Conservation (phyloP, 2,113 vertebrate genomes). For the Campylomormyrus tamandua region DNA sequence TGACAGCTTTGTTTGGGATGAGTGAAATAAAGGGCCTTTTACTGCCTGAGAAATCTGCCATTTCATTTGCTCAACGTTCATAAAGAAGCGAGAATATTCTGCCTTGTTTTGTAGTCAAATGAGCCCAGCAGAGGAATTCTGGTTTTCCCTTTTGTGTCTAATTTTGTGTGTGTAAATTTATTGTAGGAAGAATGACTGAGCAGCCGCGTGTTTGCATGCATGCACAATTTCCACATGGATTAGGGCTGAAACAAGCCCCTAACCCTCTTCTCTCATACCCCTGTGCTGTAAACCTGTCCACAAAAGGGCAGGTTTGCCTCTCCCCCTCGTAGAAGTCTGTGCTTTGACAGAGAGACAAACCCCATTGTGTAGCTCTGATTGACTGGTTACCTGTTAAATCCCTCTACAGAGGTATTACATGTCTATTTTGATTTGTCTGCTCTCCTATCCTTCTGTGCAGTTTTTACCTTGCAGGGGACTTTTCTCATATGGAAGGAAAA, state of each 20-base stretch:
- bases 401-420: neutral
- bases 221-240: neutral
- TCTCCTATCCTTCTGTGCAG: neutral
- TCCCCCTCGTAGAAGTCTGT: neutral
- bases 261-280: neutral
- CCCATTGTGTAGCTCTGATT: neutral
- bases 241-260: neutral
- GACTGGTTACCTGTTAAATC: neutral
- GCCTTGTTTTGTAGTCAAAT: neutral
- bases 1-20: neutral
- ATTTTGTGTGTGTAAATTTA: neutral
- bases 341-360: neutral
- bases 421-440: neutral
- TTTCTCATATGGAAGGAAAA: neutral
- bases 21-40: neutral
- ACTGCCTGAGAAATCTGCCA: neutral
- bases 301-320: neutral
- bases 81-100: neutral
- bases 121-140: neutral
- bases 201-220: neutral
- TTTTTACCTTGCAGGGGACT: neutral
- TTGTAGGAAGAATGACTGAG: neutral
- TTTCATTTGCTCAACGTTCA: neutral
- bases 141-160: neutral
- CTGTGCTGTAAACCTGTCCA: neutral